These are phyloP conservation scores for Diplodus puntazzo DNA, from an alignment of 2,797 vertebrate genomes.

Conservation along the genomic window DNA sequence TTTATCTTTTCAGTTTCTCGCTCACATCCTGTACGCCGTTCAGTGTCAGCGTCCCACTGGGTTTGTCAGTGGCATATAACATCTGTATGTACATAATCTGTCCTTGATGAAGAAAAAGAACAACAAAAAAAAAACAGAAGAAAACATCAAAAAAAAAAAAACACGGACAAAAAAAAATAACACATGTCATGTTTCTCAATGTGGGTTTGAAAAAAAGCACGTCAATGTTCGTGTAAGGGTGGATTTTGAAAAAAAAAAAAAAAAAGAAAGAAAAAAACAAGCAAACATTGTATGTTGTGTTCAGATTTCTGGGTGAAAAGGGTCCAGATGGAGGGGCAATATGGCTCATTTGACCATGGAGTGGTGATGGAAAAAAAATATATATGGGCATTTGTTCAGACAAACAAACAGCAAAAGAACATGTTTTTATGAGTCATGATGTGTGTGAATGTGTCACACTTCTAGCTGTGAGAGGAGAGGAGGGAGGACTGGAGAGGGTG, in stretches of 20 bases:
- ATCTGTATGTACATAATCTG: conserved; percentile 86
- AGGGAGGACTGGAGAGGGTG: conserved; percentile 29
- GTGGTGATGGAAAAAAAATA: conserved; percentile 30
- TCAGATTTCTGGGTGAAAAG: conserved; percentile 45
- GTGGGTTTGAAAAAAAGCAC: conserved; percentile 85
- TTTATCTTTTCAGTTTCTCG: conserved; percentile 16
- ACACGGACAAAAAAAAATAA: conserved; percentile 60
- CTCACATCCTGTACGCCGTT: conserved; percentile 45
- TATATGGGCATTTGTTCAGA: conserved; percentile 54
- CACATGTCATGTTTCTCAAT: conserved; percentile 81
- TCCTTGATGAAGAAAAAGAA: conserved; percentile 79
- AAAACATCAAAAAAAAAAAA: conserved; percentile 60
- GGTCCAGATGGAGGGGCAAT: conserved; percentile 20
- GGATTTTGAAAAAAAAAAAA: conserved; percentile 81
- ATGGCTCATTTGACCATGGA: conserved; percentile 26
- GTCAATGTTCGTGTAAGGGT: conserved; percentile 84
- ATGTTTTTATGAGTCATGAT: conserved; percentile 45
- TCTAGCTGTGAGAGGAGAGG: conserved; percentile 21
- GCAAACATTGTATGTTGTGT: conserved; percentile 69
- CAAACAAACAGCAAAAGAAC: conserved; percentile 51
- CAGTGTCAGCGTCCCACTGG: conserved; percentile 62
- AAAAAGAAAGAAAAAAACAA: conserved; percentile 24
- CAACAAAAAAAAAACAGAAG: conserved; percentile 35
- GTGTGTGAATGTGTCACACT: conserved; percentile 46
- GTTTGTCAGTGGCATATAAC: conserved; percentile 71